Percentiles rank a stretch among this genome's conserved stretches.
Evolutionary conservation across 1,140 invertebrate species (phyloP).

Genomic region (Diachasma alloeum): DNA sequence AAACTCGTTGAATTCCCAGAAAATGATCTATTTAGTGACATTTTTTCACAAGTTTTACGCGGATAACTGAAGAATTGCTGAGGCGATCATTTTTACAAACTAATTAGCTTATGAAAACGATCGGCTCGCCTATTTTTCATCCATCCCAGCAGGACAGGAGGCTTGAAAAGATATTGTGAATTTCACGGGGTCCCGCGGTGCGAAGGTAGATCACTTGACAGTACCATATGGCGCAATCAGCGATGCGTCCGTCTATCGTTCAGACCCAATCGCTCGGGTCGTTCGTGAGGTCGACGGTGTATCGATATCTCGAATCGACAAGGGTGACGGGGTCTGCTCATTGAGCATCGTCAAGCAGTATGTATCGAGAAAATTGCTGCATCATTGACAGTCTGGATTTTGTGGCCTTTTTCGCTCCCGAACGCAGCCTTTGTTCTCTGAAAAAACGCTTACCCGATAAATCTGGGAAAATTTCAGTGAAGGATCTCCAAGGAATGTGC

Average conservation of each 20-base stretch:
- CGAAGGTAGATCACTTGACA: background rate
- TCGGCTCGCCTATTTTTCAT: background rate
- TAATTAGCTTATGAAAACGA: no score
- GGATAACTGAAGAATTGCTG: no score
- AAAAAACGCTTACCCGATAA: background rate
- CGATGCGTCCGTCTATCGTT: background rate
- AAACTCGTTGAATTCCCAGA: no score
- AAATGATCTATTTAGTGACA: no score
- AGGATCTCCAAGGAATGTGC: no score
- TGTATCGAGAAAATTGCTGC: background rate
- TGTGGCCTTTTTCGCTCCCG: background rate
- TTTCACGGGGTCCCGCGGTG: background rate
- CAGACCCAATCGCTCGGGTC: background rate
- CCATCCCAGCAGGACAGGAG: background rate
- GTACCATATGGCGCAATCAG: background rate
- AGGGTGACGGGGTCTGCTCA: background rate
- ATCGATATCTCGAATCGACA: constrained; percentile 28
- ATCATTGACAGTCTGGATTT: constrained; percentile 12
- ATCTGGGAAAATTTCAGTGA: background rate
- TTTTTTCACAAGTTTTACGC: no score
- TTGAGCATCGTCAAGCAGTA: background rate
- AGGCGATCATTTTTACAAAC: no score
- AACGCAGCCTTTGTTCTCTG: background rate
- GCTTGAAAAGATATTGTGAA: constrained; percentile 6
- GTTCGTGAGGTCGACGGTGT: constrained; percentile 11